Base-by-base conservation (phyloP, 2,113 vertebrate species). In the Elanoides forficatus region DNA sequence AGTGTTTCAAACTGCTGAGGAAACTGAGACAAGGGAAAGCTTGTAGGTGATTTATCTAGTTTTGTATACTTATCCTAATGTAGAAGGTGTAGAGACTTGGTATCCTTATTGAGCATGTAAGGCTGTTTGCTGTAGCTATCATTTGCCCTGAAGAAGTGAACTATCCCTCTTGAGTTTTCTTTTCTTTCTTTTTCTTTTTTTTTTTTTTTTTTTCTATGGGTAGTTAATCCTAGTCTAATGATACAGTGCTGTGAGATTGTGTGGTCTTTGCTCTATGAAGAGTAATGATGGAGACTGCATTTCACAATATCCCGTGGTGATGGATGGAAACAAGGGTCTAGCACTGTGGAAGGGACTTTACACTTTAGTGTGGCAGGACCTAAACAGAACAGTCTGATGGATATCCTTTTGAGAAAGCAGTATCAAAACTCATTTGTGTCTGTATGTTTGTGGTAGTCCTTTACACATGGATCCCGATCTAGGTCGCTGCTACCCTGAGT, bases 1-100 rank as follows among this genome's bases (percentile, higher is more conserved):
- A 72, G 14, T 76, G 43, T 40, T 95, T 96, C 82, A 92, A 92
- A 81, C 93, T 92, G 45, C 86, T 93, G 75, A 96, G 93, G 89
- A 95, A 95, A 95, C 80, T n/a, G 45, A 92, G 63, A 83, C 83
- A 95, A 78, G 91, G 83, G 56, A 96, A 97, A 86, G 56, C 72
- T 59, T 74, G 93, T 94, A 96, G 81, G 83, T 93, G 93, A 93
- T 96, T 93, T 79, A 89, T 89, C 81, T 86, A 38, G 72, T 74
- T 88, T 92, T 88, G 59, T 93, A 81, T 95, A 56, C 30, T 90
- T 88, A 72, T 7, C 40, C 58, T 94, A 74, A 84, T 78, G 15
- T 71, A 6, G 3, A 91, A 92, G 83, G 55, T 88, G 59, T 81
- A 86, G 59, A 88, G 30, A 70, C 83, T 81, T 59, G 55, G n/a